Conservation (phyloP, 2,797 vertebrate genomes). For the Myiothlypis chrysogaster region DNA sequence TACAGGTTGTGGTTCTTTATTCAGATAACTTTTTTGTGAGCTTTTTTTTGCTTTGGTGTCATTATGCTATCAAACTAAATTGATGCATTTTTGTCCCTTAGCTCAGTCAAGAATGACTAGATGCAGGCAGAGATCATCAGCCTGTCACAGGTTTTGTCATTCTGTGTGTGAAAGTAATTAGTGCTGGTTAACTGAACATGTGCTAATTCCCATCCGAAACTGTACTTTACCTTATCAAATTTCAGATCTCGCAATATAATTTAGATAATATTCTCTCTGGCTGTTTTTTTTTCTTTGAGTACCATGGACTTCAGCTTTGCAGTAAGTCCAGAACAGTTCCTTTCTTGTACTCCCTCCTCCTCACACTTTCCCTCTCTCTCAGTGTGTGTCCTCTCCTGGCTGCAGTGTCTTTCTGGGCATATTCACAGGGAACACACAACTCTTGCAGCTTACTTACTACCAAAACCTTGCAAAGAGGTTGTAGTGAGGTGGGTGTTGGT, state of each 20-base stretch:
- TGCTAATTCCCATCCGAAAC: background rate
- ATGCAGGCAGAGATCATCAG: background rate
- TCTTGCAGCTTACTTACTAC: background rate
- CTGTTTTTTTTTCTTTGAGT: background rate
- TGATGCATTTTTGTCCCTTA: background rate
- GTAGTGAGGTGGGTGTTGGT: background rate
- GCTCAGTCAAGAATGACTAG: background rate
- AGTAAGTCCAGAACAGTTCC: background rate
- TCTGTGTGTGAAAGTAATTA: background rate
- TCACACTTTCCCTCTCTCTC: background rate
- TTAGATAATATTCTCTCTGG: background rate
- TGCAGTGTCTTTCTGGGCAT: background rate
- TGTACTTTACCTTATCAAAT: background rate
- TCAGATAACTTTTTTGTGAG: background rate
- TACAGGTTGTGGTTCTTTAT: background rate
- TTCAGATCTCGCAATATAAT: background rate
- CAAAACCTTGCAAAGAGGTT: background rate
- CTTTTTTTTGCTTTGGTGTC: background rate
- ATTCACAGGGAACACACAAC: background rate
- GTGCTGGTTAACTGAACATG: background rate
- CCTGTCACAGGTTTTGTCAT: background rate
- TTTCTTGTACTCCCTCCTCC: background rate
- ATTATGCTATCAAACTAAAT: background rate
- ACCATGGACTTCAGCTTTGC: background rate
- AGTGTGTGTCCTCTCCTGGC: background rate